phyloP scores from a whole-genome alignment of 1,140 invertebrate species.

The Hylaeus volcanicus region DNA sequence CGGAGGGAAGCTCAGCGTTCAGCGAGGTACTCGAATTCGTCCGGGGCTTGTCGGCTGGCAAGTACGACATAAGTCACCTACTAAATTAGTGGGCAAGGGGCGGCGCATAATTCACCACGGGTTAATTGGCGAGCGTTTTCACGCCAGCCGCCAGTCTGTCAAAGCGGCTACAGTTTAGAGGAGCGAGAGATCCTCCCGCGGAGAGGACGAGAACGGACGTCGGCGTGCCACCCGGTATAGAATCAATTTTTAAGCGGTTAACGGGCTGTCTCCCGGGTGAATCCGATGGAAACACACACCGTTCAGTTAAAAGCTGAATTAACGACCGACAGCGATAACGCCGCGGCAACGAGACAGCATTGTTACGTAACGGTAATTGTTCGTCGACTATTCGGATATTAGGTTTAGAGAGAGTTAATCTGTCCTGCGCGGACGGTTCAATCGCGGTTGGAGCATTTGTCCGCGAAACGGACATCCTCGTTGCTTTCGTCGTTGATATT shows the following conservation, averaged over 20 bases:
- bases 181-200: background rate
- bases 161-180: slow-evolving; percentile 70
- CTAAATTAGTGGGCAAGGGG: slow-evolving; percentile 77
- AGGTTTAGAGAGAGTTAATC: background rate
- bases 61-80: slow-evolving; percentile 78
- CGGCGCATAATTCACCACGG: slow-evolving; percentile 77
- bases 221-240: slow-evolving; percentile 3
- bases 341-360: background rate
- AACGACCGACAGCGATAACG: slow-evolving; percentile 33
- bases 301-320: slow-evolving; percentile 26
- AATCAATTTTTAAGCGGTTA: slow-evolving; percentile 52
- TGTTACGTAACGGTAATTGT: slow-evolving; percentile 35
- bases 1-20: slow-evolving; percentile 28
- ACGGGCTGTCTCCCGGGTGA: slow-evolving; percentile 23
- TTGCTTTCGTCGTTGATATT: background rate
- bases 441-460: background rate
- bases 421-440: background rate
- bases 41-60: slow-evolving; percentile 67
- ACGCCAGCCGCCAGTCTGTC: slow-evolving; percentile 77
- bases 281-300: slow-evolving; percentile 24
- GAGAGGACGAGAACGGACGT: background rate
- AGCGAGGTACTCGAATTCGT: slow-evolving; percentile 66
- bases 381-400: background rate
- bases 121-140: slow-evolving; percentile 80
- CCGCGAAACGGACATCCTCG: background rate